phyloP scores from a whole-genome alignment of 2,113 vertebrate genomes.

The Hippocampus guttulatus region DNA sequence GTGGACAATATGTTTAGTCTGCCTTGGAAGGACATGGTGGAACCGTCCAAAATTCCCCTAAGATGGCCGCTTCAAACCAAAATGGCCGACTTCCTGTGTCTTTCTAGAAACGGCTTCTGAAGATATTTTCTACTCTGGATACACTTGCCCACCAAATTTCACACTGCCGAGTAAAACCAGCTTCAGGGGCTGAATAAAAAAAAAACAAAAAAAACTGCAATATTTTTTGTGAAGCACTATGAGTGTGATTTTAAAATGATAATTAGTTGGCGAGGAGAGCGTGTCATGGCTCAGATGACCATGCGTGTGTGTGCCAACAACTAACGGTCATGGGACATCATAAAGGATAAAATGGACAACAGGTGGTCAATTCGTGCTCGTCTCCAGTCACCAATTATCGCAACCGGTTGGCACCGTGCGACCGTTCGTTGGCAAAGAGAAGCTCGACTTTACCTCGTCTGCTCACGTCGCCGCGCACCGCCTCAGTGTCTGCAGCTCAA shows the following conservation, averaged over 20 bases:
- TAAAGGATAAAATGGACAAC: not conserved
- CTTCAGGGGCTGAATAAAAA: not conserved
- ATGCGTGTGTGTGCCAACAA: not conserved
- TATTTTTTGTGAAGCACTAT: too few species aligned
- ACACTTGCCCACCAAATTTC: not conserved
- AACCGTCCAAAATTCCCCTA: not conserved
- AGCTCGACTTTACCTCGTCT: slow-evolving; percentile 48
- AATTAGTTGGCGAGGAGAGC: not conserved
- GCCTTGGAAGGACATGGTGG: too few species aligned
- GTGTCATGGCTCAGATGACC: not conserved
- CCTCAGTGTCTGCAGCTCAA: slow-evolving; percentile 34
- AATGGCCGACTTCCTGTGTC: not conserved
- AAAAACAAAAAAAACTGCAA: too few species aligned
- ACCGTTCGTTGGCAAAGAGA: not conserved
- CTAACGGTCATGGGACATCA: not conserved
- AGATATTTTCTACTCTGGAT: not conserved
- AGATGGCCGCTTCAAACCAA: not conserved
- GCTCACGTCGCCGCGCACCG: slow-evolving; percentile 41
- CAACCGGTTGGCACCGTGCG: too few species aligned
- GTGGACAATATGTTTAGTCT: too few species aligned
- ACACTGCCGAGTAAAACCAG: not conserved
- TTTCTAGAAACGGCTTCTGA: not conserved
- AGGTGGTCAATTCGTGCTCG: not conserved
- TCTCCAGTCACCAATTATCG: not conserved
- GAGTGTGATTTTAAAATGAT: not conserved